phyloP scores from a whole-genome alignment of 2,113 vertebrate genomes.

The Rhea pennata region DNA sequence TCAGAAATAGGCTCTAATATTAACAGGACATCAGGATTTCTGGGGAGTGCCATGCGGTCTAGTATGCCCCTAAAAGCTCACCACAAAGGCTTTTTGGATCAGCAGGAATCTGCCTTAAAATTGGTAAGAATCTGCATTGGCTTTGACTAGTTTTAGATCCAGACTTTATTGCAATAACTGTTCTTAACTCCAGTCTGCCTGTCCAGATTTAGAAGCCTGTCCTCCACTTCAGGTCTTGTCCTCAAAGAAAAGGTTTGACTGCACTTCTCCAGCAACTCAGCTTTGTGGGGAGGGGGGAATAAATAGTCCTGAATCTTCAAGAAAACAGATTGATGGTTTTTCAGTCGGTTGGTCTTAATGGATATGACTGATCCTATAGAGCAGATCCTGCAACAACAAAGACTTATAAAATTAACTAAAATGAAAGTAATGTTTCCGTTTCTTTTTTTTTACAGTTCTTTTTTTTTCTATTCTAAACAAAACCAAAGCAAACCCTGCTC shows the following conservation, averaged over 20 bases:
- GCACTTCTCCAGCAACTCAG: background rate
- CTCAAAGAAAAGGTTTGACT: background rate
- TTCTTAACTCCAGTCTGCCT: background rate
- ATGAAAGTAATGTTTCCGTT: background rate
- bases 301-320: background rate
- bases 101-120: fast-evolving
- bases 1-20: background rate
- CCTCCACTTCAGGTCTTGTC: background rate
- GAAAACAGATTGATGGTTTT: conserved; percentile 53
- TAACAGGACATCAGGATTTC: background rate
- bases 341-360: conserved; percentile 1
- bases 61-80: background rate
- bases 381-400: background rate
- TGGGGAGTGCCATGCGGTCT: background rate
- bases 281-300: background rate
- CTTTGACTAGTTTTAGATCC: background rate
- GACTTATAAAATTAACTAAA: background rate
- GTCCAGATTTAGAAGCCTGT: background rate
- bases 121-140: background rate
- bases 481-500: conserved; percentile 24
- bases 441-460: background rate
- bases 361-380: background rate
- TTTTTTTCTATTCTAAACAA: conserved; percentile 47
- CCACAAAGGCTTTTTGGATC: background rate
- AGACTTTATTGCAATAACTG: background rate